Percentiles rank a stretch among this genome's conserved stretches.
These are phyloP conservation scores for Cephalotes varians DNA, from an alignment of 2,888 invertebrate species.

Conservation along the genomic window DNA sequence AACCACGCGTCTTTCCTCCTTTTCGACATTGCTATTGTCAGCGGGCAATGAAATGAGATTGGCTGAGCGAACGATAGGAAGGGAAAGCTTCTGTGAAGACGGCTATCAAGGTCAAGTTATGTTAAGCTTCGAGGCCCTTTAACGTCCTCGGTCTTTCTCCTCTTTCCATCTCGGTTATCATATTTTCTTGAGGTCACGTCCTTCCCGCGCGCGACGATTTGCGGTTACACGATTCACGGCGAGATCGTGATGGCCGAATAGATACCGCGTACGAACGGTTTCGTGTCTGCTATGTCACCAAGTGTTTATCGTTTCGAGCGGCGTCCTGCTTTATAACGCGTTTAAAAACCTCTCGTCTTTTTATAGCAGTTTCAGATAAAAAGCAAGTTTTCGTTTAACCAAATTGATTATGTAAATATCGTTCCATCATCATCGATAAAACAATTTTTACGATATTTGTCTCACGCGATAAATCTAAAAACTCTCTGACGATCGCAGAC, in stretches of 20 bases:
- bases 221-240: conserved; percentile 60
- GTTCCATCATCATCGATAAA: not conserved
- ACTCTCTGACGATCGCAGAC: not conserved
- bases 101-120: conserved; percentile 64
- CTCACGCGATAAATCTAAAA: not conserved
- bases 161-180: not conserved
- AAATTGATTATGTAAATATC: conserved; percentile 7
- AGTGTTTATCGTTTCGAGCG: conserved; percentile 25
- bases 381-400: not conserved
- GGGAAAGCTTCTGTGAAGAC: conserved; percentile 50
- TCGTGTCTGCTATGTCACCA: conserved; percentile 45
- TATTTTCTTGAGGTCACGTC: conserved; percentile 69
- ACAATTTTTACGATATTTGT: not conserved
- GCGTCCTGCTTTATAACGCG: conserved; percentile 1
- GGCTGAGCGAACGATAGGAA: conserved; percentile 66
- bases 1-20: not conserved
- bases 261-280: conserved; percentile 38
- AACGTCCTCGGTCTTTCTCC: not conserved
- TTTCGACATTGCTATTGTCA: not conserved
- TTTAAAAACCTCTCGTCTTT: not conserved
- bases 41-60: conserved; percentile 75
- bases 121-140: conserved; percentile 58
- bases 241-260: conserved; percentile 57
- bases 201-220: conserved; percentile 66
- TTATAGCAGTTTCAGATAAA: conserved; percentile 16